A percentile compares a stretch with the other conserved stretches of the same genome.
Conservation (phyloP, 2,797 vertebrate genomes). For the Aphelocoma californica region DNA sequence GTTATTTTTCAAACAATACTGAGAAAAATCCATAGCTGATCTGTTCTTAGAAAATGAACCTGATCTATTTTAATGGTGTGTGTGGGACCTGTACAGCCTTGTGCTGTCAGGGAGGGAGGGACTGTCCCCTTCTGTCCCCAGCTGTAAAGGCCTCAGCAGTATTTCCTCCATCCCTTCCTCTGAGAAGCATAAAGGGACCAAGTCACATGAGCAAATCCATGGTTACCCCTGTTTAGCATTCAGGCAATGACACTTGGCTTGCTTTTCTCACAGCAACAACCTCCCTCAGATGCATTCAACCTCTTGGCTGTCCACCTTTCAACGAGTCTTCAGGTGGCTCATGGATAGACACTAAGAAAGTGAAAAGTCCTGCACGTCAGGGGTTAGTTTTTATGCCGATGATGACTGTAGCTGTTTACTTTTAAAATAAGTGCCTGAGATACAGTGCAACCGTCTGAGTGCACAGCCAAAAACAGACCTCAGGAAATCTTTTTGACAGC, state of each 20-base stretch:
- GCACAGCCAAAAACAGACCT: constrained; percentile 4
- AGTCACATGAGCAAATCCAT: constrained; percentile 41
- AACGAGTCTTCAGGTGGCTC: neutral
- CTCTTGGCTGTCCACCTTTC: neutral
- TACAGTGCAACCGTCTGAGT: neutral
- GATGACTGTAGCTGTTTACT: neutral
- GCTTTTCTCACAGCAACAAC: neutral
- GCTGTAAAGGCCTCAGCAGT: neutral
- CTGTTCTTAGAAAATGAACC: neutral
- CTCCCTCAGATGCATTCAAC: neutral
- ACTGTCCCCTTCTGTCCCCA: neutral
- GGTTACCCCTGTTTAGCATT: constrained; percentile 53
- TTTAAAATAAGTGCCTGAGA: constrained; percentile 31
- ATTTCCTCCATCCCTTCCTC: neutral
- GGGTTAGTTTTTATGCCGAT: neutral
- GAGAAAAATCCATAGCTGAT: neutral
- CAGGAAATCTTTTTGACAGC: constrained; percentile 47
- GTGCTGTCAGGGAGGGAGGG: neutral
- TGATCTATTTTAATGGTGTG: neutral
- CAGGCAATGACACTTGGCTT: neutral
- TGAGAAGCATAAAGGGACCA: neutral
- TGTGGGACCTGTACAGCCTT: neutral
- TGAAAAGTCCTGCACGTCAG: fast-evolving
- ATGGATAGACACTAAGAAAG: neutral
- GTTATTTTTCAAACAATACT: neutral